These are phyloP conservation scores for Perodicticus potto DNA, from an alignment of 2,797 vertebrate genomes.

Conservation along the genomic window DNA sequence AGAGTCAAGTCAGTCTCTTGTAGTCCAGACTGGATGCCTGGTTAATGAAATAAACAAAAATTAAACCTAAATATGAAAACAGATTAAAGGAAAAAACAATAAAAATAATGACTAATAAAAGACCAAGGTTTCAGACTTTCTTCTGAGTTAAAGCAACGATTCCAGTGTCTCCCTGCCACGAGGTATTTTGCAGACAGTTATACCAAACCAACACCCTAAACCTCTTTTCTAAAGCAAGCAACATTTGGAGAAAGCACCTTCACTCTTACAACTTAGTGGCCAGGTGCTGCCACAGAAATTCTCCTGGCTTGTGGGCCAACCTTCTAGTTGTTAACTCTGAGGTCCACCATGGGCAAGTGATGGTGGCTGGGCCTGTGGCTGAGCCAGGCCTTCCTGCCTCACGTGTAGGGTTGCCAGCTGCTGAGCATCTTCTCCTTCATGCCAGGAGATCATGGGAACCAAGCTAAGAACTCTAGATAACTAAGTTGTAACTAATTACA, in stretches of 20 bases:
- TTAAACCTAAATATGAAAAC: slow-evolving; percentile 60
- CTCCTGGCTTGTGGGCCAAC: neutral
- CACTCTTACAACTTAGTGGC: rapidly evolving
- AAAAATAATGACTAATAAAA: neutral
- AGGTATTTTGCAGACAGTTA: neutral
- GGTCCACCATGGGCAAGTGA: neutral
- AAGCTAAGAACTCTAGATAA: no score
- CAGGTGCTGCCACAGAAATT: neutral
- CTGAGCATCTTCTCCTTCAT: neutral
- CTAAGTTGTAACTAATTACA: neutral
- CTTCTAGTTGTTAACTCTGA: neutral
- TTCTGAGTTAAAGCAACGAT: neutral
- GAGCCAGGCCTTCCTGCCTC: no score
- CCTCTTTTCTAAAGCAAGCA: neutral
- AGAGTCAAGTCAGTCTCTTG: slow-evolving; percentile 76
- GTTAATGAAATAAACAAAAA: slow-evolving; percentile 62
- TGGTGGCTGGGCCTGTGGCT: no score
- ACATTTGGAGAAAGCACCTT: neutral
- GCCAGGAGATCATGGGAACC: neutral
- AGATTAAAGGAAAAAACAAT: slow-evolving; percentile 56
- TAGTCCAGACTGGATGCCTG: slow-evolving; percentile 4
- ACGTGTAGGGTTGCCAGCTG: no score
- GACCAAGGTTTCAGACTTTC: slow-evolving; percentile 17
- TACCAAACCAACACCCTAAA: neutral
- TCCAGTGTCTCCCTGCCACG: neutral